Percentiles rank a stretch among this genome's conserved stretches.
Evolutionary conservation across 2,113 vertebrate species (phyloP).

Genomic region (Sturnira hondurensis): DNA sequence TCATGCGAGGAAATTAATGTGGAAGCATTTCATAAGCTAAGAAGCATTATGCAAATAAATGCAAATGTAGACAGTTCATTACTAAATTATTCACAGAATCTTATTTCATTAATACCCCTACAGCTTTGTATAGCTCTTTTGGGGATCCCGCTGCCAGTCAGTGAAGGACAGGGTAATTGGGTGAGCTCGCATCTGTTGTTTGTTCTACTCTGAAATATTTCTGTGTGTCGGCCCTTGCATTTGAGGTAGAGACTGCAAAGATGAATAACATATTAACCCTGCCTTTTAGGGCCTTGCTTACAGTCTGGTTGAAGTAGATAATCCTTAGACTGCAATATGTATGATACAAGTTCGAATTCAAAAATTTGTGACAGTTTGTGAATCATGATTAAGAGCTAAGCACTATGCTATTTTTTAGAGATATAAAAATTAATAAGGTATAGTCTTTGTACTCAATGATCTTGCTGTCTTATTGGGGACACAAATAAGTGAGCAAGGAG

Average conservation of each 20-base stretch:
- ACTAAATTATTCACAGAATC: slow-evolving; percentile 44
- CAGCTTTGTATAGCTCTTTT: slow-evolving; percentile 7
- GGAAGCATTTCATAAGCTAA: slow-evolving; percentile 26
- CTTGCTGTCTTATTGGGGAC: not conserved
- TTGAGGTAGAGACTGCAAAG: not conserved
- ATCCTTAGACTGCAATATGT: not conserved
- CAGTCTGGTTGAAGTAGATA: not conserved
- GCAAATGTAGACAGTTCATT: slow-evolving; percentile 54
- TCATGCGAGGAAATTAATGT: slow-evolving; percentile 3
- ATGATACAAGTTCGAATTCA: not conserved
- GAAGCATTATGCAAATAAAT: slow-evolving; percentile 52
- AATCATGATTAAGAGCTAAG: not conserved
- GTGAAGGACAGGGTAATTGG: not conserved
- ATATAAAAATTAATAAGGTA: not conserved
- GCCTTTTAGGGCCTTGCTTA: not conserved
- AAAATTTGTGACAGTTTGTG: not conserved
- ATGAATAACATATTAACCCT: not conserved
- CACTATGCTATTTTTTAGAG: not conserved
- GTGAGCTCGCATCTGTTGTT: not conserved
- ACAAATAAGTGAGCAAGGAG: not conserved
- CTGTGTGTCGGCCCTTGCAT: accelerated
- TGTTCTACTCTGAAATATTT: not conserved
- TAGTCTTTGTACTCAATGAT: not conserved
- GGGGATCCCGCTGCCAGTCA: not conserved
- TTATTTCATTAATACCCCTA: slow-evolving; percentile 35